Evolutionary conservation across 1,140 invertebrate genomes (phyloP).

Genomic region (Pachyrhynchus sulphureomaculatus): DNA sequence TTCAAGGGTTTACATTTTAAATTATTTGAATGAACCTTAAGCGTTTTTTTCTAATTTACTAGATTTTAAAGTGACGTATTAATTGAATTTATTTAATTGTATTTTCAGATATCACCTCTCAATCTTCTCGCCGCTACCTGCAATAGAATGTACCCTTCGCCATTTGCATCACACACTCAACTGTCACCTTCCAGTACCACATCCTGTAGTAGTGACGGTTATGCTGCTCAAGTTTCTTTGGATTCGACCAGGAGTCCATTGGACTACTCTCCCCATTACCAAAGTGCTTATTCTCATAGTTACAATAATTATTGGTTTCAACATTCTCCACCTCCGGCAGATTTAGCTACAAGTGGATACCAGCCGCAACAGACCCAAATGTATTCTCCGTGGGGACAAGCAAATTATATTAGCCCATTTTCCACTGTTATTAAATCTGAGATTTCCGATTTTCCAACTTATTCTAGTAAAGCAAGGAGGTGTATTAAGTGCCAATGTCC

Average conservation of each 20-base stretch:
- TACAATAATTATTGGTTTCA: slow-evolving; percentile 47
- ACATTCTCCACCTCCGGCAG: slow-evolving; percentile 47
- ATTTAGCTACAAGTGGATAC: slow-evolving; percentile 44
- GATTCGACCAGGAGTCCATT: slow-evolving; percentile 42
- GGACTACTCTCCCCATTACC: slow-evolving; percentile 49
- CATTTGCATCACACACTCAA: slow-evolving; percentile 37
- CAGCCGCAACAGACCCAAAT: slow-evolving; percentile 42
- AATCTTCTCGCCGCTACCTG: slow-evolving; percentile 44
- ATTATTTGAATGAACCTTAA: too few species aligned
- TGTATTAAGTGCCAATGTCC: slow-evolving; percentile 66
- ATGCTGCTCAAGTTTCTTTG: slow-evolving; percentile 42
- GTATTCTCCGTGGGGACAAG: slow-evolving; percentile 27
- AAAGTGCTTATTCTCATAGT: slow-evolving; percentile 36
- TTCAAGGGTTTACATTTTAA: too few species aligned
- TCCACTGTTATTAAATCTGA: slow-evolving; percentile 40
- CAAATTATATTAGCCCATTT: slow-evolving; percentile 38
- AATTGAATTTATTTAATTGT: slow-evolving; percentile 12
- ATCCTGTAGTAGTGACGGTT: slow-evolving; percentile 46
- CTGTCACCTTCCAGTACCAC: slow-evolving; percentile 46
- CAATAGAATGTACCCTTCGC: slow-evolving; percentile 43
- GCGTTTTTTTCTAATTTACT: too few species aligned
- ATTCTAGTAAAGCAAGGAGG: slow-evolving; percentile 41
- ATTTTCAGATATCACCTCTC: slow-evolving; percentile 45
- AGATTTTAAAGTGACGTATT: background rate
- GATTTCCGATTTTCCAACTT: slow-evolving; percentile 39